Evolutionary conservation across 64 coral and sea anemone species (phyloP).

Genomic region (Actinia equina): DNA sequence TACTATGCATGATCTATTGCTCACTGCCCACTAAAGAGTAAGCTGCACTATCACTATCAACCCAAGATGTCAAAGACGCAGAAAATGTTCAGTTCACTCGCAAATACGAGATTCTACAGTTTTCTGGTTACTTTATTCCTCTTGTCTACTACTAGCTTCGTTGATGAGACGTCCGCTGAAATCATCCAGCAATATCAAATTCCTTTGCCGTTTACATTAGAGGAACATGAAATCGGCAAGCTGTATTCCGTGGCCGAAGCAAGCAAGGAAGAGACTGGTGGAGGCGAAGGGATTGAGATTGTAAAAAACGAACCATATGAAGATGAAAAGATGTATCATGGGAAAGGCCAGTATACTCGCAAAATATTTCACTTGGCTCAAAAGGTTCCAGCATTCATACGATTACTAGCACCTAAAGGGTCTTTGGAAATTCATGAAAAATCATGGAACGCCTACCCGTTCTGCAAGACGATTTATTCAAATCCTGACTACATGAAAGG

Average conservation of each 20-base stretch:
- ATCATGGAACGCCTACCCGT: constrained; percentile 83
- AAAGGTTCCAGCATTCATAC: constrained; percentile 58
- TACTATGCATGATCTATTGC: too few species aligned
- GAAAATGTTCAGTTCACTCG: too few species aligned
- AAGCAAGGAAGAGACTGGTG: background rate
- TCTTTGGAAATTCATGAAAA: constrained; percentile 72
- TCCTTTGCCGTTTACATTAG: background rate
- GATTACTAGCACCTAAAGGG: constrained; percentile 40
- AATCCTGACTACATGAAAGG: constrained; percentile 74
- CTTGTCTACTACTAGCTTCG: too few species aligned
- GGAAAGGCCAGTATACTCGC: constrained; percentile 67
- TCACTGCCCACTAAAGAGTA: too few species aligned
- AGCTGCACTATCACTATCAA: too few species aligned
- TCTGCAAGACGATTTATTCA: constrained; percentile 62
- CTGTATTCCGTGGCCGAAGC: background rate
- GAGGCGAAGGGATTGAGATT: background rate
- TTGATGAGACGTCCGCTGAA: background rate
- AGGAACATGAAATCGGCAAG: background rate
- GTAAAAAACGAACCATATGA: background rate
- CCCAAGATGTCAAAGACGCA: too few species aligned
- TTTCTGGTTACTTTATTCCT: too few species aligned
- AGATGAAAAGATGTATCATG: background rate
- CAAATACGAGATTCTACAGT: too few species aligned
- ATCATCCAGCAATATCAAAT: background rate
- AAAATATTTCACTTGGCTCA: constrained; percentile 64